These are phyloP conservation scores for Meandrusa payeni DNA, from an alignment of 2,888 invertebrate species.

Conservation along the genomic window DNA sequence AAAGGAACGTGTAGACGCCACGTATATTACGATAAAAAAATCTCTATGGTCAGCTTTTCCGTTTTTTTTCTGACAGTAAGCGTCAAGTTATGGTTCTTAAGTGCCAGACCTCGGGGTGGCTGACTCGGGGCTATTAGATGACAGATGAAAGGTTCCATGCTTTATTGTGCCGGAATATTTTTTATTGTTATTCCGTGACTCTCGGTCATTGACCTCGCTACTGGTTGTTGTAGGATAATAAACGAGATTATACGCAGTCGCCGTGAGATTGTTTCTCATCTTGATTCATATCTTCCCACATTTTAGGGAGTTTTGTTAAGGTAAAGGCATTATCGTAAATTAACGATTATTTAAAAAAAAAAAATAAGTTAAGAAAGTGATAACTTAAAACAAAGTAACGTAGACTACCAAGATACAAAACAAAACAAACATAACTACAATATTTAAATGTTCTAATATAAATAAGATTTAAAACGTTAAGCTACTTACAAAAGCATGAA, in stretches of 20 bases:
- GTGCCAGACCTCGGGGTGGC: constrained; percentile 49
- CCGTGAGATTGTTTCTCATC: constrained; percentile 52
- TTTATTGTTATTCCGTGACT: constrained; percentile 62
- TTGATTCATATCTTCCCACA: constrained; percentile 52
- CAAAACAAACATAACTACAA: no score
- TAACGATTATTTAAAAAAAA: no score
- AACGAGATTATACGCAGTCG: constrained; percentile 42
- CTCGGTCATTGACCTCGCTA: constrained; percentile 59
- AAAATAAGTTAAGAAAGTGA: no score
- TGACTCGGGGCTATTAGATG: constrained; percentile 54
- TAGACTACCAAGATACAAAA: no score
- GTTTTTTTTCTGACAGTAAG: constrained; percentile 59
- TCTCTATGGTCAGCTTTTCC: constrained; percentile 58
- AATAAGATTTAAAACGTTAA: no score
- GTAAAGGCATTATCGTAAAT: constrained; percentile 7
- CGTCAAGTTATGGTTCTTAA: constrained; percentile 63
- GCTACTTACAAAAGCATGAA: no score
- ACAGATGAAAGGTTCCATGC: constrained; percentile 67
- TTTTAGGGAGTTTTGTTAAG: constrained; percentile 44
- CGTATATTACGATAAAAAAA: constrained; percentile 51
- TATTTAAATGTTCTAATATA: no score
- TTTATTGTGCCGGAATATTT: constrained; percentile 54
- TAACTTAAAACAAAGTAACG: no score
- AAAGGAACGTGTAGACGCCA: constrained; percentile 46
- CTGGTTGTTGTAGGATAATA: constrained; percentile 56